Conservation (phyloP, 2,113 vertebrate genomes). For the Hystrix cristata region DNA sequence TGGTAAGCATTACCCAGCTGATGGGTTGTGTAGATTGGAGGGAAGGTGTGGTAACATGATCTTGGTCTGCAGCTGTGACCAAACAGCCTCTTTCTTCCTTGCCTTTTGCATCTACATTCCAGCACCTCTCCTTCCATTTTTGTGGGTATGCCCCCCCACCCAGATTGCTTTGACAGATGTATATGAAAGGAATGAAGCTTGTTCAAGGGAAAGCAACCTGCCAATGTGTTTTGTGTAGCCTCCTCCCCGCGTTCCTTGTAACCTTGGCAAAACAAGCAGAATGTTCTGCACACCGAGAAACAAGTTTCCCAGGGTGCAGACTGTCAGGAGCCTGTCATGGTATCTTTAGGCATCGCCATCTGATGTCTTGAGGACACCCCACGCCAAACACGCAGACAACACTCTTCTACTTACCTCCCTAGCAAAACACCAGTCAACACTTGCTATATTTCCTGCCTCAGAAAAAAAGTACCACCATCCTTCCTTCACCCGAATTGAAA, state of each 20-base stretch:
- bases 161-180: constrained; percentile 36
- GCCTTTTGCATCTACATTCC: constrained; percentile 39
- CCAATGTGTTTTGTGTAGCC: not conserved
- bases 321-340: not conserved
- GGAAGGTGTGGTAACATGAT: constrained; percentile 67
- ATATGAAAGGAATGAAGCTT: not conserved
- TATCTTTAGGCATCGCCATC: not conserved
- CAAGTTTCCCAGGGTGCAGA: not conserved
- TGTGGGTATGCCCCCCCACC: constrained; percentile 6
- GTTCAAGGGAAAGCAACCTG: not conserved
- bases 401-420: not conserved
- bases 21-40: constrained; percentile 31
- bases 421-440: not conserved
- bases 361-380: not conserved
- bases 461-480: not conserved
- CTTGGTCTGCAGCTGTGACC: constrained; percentile 72
- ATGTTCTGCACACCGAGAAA: not conserved
- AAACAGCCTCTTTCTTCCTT: constrained; percentile 25
- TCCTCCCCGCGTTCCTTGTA: not conserved
- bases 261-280: not conserved
- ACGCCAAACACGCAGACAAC: not conserved
- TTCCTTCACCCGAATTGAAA: not conserved
- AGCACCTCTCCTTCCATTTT: constrained; percentile 42
- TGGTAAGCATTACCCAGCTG: constrained; percentile 62
- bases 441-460: not conserved